Percentiles rank a stretch among this genome's conserved stretches.
Conservation (phyloP, 2,797 vertebrate genomes). For the Sebastolobus alascanus region DNA sequence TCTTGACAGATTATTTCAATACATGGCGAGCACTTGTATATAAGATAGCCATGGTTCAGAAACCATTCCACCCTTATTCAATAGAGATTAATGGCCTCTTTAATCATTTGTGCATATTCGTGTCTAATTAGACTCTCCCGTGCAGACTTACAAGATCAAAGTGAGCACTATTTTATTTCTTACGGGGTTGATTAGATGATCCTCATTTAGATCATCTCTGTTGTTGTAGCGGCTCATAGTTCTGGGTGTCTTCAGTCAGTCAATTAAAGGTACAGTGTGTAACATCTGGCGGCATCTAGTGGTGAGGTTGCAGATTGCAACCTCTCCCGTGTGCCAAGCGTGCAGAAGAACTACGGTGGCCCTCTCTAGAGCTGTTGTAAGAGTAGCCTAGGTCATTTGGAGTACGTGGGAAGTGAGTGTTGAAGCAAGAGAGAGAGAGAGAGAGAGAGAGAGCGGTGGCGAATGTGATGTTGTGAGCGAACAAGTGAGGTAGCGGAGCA, state of each 20-base stretch:
- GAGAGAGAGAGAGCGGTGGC: too few relatives aligned
- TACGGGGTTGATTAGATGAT: neutral
- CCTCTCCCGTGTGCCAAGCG: too few relatives aligned
- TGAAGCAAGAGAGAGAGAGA: too few relatives aligned
- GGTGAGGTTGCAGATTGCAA: too few relatives aligned
- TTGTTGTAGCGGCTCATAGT: neutral
- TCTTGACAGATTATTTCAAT: neutral
- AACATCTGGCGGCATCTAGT: too few relatives aligned
- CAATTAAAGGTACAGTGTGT: neutral
- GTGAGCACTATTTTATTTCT: conserved; percentile 1
- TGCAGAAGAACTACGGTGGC: too few relatives aligned
- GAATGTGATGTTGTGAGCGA: too few relatives aligned
- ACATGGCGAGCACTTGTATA: neutral
- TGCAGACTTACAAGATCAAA: conserved; percentile 25
- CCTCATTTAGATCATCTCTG: conserved; percentile 1
- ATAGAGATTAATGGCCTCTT: conserved; percentile 17
- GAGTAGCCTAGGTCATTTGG: too few relatives aligned
- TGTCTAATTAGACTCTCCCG: conserved; percentile 13
- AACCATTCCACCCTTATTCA: neutral
- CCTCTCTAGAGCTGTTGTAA: too few relatives aligned
- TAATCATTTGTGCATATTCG: conserved; percentile 38
- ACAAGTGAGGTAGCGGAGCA: too few relatives aligned
- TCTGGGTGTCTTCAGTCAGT: neutral
- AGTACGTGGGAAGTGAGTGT: too few relatives aligned
- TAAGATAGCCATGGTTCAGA: neutral